Percentiles rank a stretch among this genome's conserved stretches.
These are phyloP conservation scores for Hestina assimilis DNA, from an alignment of 1,140 invertebrate species.

Conservation along the genomic window DNA sequence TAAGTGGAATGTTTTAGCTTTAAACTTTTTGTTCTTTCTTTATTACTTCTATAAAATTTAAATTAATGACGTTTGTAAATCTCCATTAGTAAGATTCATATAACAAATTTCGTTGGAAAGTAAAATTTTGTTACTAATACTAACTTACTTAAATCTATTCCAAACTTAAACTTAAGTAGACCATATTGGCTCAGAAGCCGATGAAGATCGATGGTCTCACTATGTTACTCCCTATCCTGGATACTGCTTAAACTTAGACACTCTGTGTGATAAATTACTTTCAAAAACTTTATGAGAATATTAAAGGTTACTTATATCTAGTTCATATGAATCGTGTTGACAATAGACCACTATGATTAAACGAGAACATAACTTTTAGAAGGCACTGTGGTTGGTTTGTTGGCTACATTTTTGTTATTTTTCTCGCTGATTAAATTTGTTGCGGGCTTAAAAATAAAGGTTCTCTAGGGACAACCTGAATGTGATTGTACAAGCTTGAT, in stretches of 20 bases:
- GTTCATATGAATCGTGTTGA: background rate
- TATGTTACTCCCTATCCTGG: slow-evolving; percentile 24
- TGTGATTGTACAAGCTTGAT: slow-evolving; percentile 24
- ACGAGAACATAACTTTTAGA: slow-evolving; percentile 1
- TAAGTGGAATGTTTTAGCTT: too few species aligned
- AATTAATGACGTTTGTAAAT: too few species aligned
- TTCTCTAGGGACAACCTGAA: slow-evolving; percentile 14
- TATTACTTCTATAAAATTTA: background rate
- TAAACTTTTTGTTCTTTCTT: too few species aligned
- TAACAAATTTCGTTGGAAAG: background rate
- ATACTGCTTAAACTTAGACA: slow-evolving; percentile 21
- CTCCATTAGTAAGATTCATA: too few species aligned
- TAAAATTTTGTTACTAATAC: background rate
- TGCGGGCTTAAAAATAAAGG: slow-evolving; percentile 17
- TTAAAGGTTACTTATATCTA: too few species aligned
- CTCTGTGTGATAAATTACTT: slow-evolving; percentile 21
- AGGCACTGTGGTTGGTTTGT: background rate
- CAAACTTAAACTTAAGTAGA: slow-evolving; percentile 13
- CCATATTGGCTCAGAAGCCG: slow-evolving; percentile 17
- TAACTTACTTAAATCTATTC: background rate
- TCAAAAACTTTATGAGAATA: slow-evolving; percentile 13
- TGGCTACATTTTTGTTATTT: slow-evolving; percentile 11
- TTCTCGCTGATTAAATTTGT: slow-evolving; percentile 24
- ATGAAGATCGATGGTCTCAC: slow-evolving; percentile 32
- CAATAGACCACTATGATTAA: slow-evolving; percentile 8